These are phyloP conservation scores for Atlantisia rogersi DNA, from an alignment of 2,113 vertebrate genomes.

Conservation along the genomic window DNA sequence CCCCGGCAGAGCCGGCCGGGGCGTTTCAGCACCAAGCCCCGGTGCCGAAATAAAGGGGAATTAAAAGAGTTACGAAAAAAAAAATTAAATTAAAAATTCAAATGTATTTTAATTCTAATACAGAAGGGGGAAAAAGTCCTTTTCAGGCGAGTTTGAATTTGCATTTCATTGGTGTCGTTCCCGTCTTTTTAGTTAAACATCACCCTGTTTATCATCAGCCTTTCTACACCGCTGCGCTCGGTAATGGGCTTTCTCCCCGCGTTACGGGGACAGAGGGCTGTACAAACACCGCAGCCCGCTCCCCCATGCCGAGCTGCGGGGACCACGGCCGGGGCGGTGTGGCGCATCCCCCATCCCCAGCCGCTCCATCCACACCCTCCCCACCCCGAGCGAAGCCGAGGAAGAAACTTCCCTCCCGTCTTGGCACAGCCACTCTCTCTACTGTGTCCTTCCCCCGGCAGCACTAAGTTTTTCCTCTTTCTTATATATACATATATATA, in stretches of 20 bases:
- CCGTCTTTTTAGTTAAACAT: neutral
- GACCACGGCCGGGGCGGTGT: neutral
- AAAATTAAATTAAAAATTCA: neutral
- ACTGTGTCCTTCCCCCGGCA: neutral
- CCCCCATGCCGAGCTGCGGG: neutral
- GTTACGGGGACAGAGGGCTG: neutral
- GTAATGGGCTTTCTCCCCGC: neutral
- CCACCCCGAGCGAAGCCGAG: neutral
- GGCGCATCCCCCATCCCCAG: neutral
- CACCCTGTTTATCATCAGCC: neutral
- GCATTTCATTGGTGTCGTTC: neutral
- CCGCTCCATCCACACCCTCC: neutral
- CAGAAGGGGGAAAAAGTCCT: rapidly evolving
- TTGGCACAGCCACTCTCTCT: neutral
- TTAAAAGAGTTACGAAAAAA: neutral
- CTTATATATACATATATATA: no score
- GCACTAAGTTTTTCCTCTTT: neutral
- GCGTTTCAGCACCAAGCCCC: neutral
- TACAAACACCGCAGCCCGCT: neutral
- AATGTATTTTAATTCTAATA: neutral
- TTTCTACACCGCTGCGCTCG: neutral
- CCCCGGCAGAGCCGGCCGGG: neutral
- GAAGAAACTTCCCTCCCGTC: neutral
- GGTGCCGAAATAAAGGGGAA: neutral
- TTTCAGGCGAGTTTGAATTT: neutral